Base-by-base conservation (phyloP, 2,113 vertebrate species). In the Ia io region DNA sequence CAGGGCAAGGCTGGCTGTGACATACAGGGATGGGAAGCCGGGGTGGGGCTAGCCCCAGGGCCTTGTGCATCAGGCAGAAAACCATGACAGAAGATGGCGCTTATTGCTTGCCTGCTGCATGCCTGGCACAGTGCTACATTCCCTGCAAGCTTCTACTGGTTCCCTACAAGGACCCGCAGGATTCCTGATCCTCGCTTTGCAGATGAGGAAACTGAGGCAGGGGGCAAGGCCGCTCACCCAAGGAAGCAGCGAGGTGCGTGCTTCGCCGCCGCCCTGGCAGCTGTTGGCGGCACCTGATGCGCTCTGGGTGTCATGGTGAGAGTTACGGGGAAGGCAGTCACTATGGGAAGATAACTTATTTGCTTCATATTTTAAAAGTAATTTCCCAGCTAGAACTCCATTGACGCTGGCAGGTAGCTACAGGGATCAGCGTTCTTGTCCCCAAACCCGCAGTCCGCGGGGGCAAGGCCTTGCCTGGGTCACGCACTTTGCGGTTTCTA, bases 121-220 rank as follows among this genome's bases (percentile, higher is more conserved):
- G 70, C 22, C 22, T 11, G 11, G 37, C 10, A 10, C 6, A 7
- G 37, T 5, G 0, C 23, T 16, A 0, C 6, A 0, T 7, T 16
- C 71, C 70, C 70, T 73, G 23, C 70, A 6, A 25, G 70, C 37
- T 3, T 23, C 56, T 59, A 3, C 22, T 7, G 56, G 9, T 25
- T 2, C 18, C 56, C 56, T 25, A 4, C 56, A 25, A 25, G 56
- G 56, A 59, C 56, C 56, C 3, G 23, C 25, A 14, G 71, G 6
- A 28, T 28, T 14, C 42, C 22, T 28, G 40, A 14, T 14, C 70
- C 23, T 42, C 71, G 9, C 42, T 42, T 14, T 42, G 70, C 40
- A 73, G 70, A 25, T 2, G 70, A 16, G 40, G 70, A 28, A 42
- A 73, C 63, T 14, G 61, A 65, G 63, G 61, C 61, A 63, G 61